Base-by-base conservation (phyloP, 2,888 invertebrate genomes). In the Chymomyza amoena region DNA sequence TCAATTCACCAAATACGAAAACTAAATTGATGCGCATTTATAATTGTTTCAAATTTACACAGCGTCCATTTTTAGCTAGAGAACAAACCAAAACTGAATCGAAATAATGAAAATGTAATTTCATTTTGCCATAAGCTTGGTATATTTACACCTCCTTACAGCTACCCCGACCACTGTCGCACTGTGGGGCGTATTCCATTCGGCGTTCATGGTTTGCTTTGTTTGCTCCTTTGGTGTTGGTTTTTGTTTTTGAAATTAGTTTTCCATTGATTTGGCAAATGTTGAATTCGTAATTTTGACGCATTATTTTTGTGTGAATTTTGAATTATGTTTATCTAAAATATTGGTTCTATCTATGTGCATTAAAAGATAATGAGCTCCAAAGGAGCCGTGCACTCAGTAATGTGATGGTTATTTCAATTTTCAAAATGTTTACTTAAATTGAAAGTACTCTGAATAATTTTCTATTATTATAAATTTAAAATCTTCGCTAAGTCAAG, bases 211-310 rank as follows among this genome's bases (percentile, higher is more conserved):
- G 56, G 18, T 28, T 71, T 69, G 81, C 75, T 83, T 80, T 82
- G 73, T 63, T 61, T 63, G 25, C 80, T 64, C 51, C 25, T 9
- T 20, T 45, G 72, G 10, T 28, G 54, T 9, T 78, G 84, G 80
- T 72, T 78, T 75, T 69, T 77, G 83, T 75, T 87, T 80, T 76
- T 80, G 76, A 88, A 85, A 85, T 85, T 87, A 87, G 87, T 82
- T 85, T 84, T 72, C 83, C 87, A 85, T 88, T 85, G 88, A 85
- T 87, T 85, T 83, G 87, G 74, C 83, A 87, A 87, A 87, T 87
- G 87, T 87, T 85, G 85, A 87, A 85, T 85, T 88, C 77, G 87
- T 88, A 85, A 85, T 88, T 88, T 85, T 85, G 88, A 87, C 87
- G 88, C 87, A 88, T 84, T 84, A 84, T 84, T 84, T 83, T 86